Conservation (phyloP, 2,113 vertebrate genomes). For the cat (Felis catus) region F.catus_Fca126_mat1.0 CM031424.1:84352501-84353000, state of each 20-base stretch:
- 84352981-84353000: not conserved
- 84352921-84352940: conserved; percentile 11
- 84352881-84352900: not conserved
- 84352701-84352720: not conserved
- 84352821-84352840: not conserved
- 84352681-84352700: not conserved
- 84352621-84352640: not conserved
- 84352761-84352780: not conserved
- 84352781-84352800: conserved; percentile 15
- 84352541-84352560: not conserved
- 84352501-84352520: not conserved
- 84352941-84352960: not conserved
- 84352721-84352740: not conserved
- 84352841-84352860: not conserved
- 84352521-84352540: not conserved
- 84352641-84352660: conserved; percentile 6
- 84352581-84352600: not conserved
- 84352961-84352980: not conserved
- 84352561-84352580: not conserved
- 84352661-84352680: not conserved
- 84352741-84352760: not conserved
- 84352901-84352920: not conserved
- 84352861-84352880: not conserved
- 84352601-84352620: not conserved
- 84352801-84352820: not conserved